phyloP scores from a whole-genome alignment of 2,888 invertebrate genomes.

The Catocala sponsa region DNA sequence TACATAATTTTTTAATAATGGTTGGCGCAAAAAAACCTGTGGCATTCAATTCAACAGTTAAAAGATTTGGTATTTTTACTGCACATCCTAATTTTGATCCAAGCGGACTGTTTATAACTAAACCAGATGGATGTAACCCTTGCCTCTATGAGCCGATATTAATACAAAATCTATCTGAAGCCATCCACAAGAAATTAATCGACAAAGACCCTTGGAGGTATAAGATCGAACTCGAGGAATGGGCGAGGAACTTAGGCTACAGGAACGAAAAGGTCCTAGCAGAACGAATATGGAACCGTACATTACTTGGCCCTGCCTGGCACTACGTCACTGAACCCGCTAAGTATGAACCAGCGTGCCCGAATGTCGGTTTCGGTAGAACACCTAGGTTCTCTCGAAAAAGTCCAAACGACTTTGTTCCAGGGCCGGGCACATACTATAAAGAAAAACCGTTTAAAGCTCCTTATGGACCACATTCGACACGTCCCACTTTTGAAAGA shows the following conservation, averaged over 20 bases:
- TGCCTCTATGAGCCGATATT: conserved; percentile 69
- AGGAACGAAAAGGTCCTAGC: conserved; percentile 73
- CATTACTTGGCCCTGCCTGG: conserved; percentile 77
- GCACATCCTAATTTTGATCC: conserved; percentile 73
- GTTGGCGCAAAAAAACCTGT: conserved; percentile 27
- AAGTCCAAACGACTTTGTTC: conserved; percentile 50
- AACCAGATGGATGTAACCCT: conserved; percentile 70
- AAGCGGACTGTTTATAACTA: conserved; percentile 62
- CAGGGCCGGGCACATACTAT: conserved; percentile 78
- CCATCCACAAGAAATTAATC: conserved; percentile 54
- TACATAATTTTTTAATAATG: conserved; percentile 32
- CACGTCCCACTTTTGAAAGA: conserved; percentile 69
- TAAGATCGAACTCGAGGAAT: conserved; percentile 76
- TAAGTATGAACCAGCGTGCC: conserved; percentile 64
- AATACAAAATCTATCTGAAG: conserved; percentile 61
- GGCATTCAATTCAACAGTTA: conserved; percentile 60
- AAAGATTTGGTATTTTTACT: conserved; percentile 69
- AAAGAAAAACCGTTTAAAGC: conserved; percentile 66
- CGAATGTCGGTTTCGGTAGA: conserved; percentile 74
- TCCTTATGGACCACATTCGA: conserved; percentile 73
- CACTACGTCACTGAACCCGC: conserved; percentile 53
- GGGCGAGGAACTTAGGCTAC: conserved; percentile 78
- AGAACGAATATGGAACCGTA: conserved; percentile 60
- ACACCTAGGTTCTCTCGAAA: conserved; percentile 55
- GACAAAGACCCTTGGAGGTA: conserved; percentile 76